Percentiles rank a stretch among this genome's conserved stretches.
phyloP scores from a whole-genome alignment of 2,888 invertebrate species.

The Cybosia mesomella region DNA sequence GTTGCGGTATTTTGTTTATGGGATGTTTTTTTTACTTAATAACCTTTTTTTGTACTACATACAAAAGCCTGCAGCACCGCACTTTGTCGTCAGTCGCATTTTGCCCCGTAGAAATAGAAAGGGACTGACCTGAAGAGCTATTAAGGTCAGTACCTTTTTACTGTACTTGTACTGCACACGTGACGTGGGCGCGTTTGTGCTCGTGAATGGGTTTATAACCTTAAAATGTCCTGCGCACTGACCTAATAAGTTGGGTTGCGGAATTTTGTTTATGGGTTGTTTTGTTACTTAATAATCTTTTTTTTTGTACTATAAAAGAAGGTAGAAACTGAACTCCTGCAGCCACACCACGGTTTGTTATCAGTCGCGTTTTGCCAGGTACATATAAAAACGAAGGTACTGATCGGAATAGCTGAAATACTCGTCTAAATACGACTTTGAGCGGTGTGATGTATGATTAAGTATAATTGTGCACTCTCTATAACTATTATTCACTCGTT shows the following conservation, averaged over 20 bases:
- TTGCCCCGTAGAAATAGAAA: too few relatives aligned
- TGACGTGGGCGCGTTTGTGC: constrained; percentile 40
- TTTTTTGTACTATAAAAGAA: not conserved
- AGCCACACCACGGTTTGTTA: not conserved
- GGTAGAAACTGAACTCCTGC: not conserved
- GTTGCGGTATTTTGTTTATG: constrained; percentile 5
- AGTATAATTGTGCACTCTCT: too few relatives aligned
- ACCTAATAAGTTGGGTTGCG: constrained; percentile 13
- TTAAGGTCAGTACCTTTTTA: too few relatives aligned
- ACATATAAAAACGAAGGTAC: not conserved
- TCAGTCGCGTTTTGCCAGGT: not conserved
- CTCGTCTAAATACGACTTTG: too few relatives aligned
- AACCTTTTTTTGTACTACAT: too few relatives aligned
- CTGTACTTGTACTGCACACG: constrained; percentile 54
- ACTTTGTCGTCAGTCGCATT: too few relatives aligned
- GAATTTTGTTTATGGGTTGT: constrained; percentile 3
- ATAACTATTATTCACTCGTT: too few relatives aligned
- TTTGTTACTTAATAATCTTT: constrained; percentile 6
- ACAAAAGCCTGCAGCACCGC: too few relatives aligned
- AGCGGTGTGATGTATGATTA: too few relatives aligned
- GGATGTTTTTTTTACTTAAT: too few relatives aligned
- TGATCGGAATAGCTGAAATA: too few relatives aligned
- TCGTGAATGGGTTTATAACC: constrained; percentile 40
- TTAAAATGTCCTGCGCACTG: constrained; percentile 12
- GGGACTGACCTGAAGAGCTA: too few relatives aligned